Evolutionary conservation across 2,113 vertebrate genomes (phyloP), one percentile per base, ranked within the genome.

Genomic region (Petromus typicus): DNA sequence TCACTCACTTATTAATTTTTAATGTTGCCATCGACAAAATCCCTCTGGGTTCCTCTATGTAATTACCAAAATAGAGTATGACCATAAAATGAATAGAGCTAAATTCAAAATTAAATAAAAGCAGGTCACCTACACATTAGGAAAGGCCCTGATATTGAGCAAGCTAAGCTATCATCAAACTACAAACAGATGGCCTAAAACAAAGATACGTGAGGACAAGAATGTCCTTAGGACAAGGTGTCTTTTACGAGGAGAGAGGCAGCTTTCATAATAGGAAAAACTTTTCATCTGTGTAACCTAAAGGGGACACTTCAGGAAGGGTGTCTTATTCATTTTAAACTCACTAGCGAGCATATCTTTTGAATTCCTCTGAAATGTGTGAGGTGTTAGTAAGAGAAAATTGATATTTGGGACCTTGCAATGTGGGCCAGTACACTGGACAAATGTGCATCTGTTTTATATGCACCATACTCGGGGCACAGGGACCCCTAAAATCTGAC

Each of bases 51-150:
- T 7, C 51, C 76, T 78, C 48, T 73, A 86, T 3, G 0, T 90
- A 97, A 97, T 97, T 98, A 96, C 92, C 82, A 96, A 97, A 95
- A 95, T 95, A 94, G 88, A 97, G 32, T 94, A 95, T 2, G 54
- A 87, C 91, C 95, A 96, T 96, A 97, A 98, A 98, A 95, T 96
- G 96, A 93, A 94, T 96, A 96, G 90, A 93, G 48, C 40, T 86
- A 95, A 96, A 95, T 96, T 96, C 89, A 96, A 93, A 97, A 97
- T 97, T 94, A 96, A 96, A 95, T 96, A 96, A 96, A 97, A 92
- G 81, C 95, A 92, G 93, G 89, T 96, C 94, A 96, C 95, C 92
- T 98, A 95, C 83, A 93, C 89, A 75, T 96, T 95, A 96, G 63
- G 20, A 96, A 89, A 84, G 63, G 56, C 83, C 86, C 67, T 95